Base-by-base conservation (phyloP, 2,797 vertebrate genomes). In the Neomorphus geoffroyi region DNA sequence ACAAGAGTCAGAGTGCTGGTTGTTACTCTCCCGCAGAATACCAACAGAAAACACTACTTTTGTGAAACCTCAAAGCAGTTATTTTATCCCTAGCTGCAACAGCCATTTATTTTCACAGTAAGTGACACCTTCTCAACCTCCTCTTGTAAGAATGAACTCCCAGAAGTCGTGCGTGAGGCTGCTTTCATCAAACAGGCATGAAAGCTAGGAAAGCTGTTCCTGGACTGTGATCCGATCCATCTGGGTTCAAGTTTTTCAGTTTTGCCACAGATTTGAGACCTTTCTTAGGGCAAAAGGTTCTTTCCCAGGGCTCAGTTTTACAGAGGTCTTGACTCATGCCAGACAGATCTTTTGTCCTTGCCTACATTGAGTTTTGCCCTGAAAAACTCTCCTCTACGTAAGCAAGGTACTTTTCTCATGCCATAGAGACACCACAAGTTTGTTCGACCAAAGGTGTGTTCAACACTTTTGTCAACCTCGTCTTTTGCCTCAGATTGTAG, bases 381-480 rank as follows among this genome's bases (percentile, higher is more conserved):
- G 43, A n/a, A 51, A 89, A 82, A 12, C 2, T 4, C 4, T 70
- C 8, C 8, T 6, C 10, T 46, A 65, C n/a, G 3, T 53, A 53
- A 66, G 37, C 7, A 37, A 80, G 18, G 32, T 37, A 18, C 21
- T 72, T 79, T 23, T n/a, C 11, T 79, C 0, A 0, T 56, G 21
- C 32, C 5, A 2, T 12, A 51, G 35, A 54, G 18, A 32, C 10
- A 48, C 2, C 6, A 3, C 0, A 6, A 22, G 5, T 30, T 60
- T 53, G 2, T 48, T 90, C 37, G 45, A 74, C 60, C 7, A 61
- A 60, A 67, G 4, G 15, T 23, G 5, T 13, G 11, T 15, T 80
- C 18, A 46, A 14, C 2, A 5, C 7, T 62, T 0, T 46, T 43
- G 41, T 22, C 51, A 58, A 1, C 17, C 22, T 48, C 2, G 1